Base-by-base conservation (phyloP, 2,797 vertebrate species). In the Myoxocephalus aenaeus region DNA sequence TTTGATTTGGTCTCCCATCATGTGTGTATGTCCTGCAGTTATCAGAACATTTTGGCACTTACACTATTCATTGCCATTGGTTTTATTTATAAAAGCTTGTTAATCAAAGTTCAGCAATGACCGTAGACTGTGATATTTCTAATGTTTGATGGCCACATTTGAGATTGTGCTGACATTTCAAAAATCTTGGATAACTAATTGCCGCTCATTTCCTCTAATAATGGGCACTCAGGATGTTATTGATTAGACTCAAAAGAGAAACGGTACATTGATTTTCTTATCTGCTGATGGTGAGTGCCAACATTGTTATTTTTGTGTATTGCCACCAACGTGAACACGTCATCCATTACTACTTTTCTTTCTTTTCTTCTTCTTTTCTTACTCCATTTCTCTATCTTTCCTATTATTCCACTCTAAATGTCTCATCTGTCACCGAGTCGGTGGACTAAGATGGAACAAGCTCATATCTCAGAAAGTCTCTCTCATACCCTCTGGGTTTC, bases 231-330 rank as follows among this genome's bases (percentile, higher is more conserved):
- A 86, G 71, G 85, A 87, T 5, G 18, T 69, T 84, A 91, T 91
- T 85, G 89, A 92, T 91, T 75, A 73, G 74, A 85, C 85, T 89
- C 80, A 86, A 88, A 89, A 80, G 65, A 84, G 70, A 93, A 89
- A 90, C 90, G 4, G 70, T 36, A 38, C 87, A 92, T 92, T 90
- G 90, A 91, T 90, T 91, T 86, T 85, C 73, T 79, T 73, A 81
- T 88, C 81, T 77, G 76, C 81, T 82, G 79, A 90, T 76, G 72
- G 63, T 79, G 82, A 90, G 82, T 70, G 70, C 67, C 74, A 81
- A 80, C 82, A 68, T 71, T 75, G 77, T 85, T 87, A 80, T 84
- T 89, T 88, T 87, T 62, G 66, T 61, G 48, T 80, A 80, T 77
- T 20, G 63, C 75, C 71, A 83, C 66, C 70, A 67, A 78, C 48